Evolutionary conservation across 2,888 invertebrate species (phyloP), one percentile per base, ranked within the genome.

Genomic region (Pseudanteris insignis): DNA sequence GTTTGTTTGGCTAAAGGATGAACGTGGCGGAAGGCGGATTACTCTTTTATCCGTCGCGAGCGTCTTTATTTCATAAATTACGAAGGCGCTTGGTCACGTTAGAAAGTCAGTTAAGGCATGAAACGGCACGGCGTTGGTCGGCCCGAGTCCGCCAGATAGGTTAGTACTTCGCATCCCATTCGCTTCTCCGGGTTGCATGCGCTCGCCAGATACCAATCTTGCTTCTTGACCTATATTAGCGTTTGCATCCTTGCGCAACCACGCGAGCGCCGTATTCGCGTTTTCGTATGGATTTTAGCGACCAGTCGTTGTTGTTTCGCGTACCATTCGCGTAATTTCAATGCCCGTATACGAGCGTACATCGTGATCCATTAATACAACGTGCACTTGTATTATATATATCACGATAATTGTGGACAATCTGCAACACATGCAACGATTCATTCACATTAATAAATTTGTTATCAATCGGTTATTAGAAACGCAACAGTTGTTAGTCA

Each of bases 211-310:
- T 79, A 78, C 75, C 76, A 79, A 79, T 79, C 79, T 79, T 76
- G 74, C 74, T 79, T 79, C 78, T 78, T 79, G 79, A 78, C 79
- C 79, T 75, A 79, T 79, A 79, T 79, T 77, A 77, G 77, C 73
- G 72, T 77, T 78, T 74, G 77, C 76, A 74, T 76, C 77, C 74
- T 79, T 79, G 79, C 77, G 78, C 79, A 78, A 79, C 69, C 43
- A 65, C 69, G 71, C 67, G 70, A 74, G 75, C 68, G 74, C 71
- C 70, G 71, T 74, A 73, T 74, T 75, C 69, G 71, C 67, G 70
- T 66, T 74, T 71, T 71, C 68, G 58, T 63, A 60, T 32, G 46
- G 10, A 24, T n/a, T 33, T n/a, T 9, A 3, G 7, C n/a, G n/a
- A n/a, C n/a, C n/a, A n/a, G n/a, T n/a, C n/a, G n/a, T n/a, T n/a